Percentiles rank a stretch among this genome's conserved stretches.
Conservation (phyloP, 64 coral and sea anemone species). For the Montipora capricornis region DNA sequence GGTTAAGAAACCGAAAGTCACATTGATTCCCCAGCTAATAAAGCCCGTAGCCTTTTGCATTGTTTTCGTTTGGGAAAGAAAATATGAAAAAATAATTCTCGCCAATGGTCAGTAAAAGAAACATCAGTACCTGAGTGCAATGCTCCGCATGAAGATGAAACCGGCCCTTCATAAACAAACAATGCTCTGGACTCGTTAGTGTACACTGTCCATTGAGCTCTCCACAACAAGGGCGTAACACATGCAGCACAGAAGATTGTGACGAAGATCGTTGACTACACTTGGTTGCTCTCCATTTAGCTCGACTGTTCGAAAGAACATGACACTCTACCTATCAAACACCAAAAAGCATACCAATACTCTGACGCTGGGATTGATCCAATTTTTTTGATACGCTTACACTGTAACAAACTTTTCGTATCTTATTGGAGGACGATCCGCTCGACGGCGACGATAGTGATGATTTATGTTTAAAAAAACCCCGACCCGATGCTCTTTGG, state of each 20-base stretch:
- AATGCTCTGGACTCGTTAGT: constrained; percentile 62
- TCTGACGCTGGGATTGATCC: too few species aligned
- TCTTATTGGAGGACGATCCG: too few species aligned
- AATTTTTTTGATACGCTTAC: too few species aligned
- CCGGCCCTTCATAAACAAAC: constrained; percentile 45
- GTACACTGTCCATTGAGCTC: constrained; percentile 38
- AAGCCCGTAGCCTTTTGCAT: too few species aligned
- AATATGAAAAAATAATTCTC: not conserved
- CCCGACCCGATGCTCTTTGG: too few species aligned
- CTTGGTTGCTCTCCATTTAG: constrained; percentile 11
- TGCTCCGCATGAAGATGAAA: constrained; percentile 61
- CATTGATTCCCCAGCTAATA: too few species aligned
- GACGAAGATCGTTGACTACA: constrained; percentile 47
- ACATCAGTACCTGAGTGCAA: constrained; percentile 44
- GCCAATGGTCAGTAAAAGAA: not conserved
- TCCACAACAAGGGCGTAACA: constrained; percentile 56
- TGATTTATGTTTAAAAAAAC: too few species aligned
- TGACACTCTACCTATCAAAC: not conserved
- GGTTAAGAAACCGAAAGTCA: too few species aligned
- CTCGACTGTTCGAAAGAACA: constrained; percentile 2
- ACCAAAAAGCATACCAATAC: too few species aligned
- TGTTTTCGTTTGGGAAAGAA: too few species aligned
- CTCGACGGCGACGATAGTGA: too few species aligned
- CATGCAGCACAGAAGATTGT: constrained; percentile 21
- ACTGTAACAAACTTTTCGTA: too few species aligned